Conservation (phyloP, 2,797 vertebrate species). For the Pantherophis alleghaniensis region DNA sequence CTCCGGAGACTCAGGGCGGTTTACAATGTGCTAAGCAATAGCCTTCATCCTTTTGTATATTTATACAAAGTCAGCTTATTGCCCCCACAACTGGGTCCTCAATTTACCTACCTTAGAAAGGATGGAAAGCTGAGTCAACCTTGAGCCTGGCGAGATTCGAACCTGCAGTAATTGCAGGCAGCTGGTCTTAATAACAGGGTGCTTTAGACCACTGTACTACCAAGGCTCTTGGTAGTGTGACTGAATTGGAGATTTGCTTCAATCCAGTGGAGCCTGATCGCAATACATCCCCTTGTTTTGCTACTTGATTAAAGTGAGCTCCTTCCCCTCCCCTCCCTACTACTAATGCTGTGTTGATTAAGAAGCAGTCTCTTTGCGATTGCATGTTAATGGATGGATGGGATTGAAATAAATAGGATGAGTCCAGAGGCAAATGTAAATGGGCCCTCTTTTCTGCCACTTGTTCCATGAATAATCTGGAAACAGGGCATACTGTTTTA, state of each 20-base stretch:
- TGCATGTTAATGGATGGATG: background rate
- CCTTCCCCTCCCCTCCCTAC: background rate
- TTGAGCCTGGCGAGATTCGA: too few relatives aligned
- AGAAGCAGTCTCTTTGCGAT: background rate
- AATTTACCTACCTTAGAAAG: too few relatives aligned
- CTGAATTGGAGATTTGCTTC: background rate
- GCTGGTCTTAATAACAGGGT: too few relatives aligned
- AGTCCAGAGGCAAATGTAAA: background rate
- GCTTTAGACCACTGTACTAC: too few relatives aligned
- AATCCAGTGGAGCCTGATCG: background rate
- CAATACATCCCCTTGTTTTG: background rate
- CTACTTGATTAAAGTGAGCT: background rate
- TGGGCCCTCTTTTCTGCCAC: background rate
- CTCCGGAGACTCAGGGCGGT: too few relatives aligned
- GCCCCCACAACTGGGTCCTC: too few relatives aligned
- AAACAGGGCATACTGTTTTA: background rate
- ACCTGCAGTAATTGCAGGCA: too few relatives aligned
- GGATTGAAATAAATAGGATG: background rate
- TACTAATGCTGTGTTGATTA: background rate
- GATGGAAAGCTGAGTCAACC: too few relatives aligned
- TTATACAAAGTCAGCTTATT: too few relatives aligned
- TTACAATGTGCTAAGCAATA: too few relatives aligned
- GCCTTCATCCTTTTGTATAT: too few relatives aligned
- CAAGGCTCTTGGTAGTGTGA: too few relatives aligned
- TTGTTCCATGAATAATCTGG: background rate